Evolutionary conservation across 2,888 invertebrate species (phyloP).

Genomic region (Tricholauxania praeusta): DNA sequence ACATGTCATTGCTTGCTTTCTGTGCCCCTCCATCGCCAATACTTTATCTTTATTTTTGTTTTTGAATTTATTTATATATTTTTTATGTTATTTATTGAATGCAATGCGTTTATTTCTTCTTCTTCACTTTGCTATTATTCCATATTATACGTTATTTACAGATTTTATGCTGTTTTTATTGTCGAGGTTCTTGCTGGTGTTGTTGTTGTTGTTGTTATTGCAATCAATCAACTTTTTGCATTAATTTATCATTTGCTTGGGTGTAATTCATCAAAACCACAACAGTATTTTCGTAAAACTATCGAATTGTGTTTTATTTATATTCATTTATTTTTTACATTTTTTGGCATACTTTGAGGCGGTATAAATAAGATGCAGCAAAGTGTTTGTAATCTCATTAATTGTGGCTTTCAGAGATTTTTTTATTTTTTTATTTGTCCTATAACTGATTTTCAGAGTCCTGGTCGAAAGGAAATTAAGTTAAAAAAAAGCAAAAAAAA

Average conservation of each 20-base stretch:
- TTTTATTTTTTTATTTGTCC: no score
- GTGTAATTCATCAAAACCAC: constrained; percentile 36
- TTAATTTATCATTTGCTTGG: constrained; percentile 55
- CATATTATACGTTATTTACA: not conserved
- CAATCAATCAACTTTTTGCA: constrained; percentile 59
- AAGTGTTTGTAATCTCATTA: not conserved
- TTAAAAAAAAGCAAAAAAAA: no score
- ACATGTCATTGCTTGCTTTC: no score
- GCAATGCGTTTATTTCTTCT: not conserved
- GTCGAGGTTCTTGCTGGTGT: not conserved
- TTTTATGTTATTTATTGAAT: not conserved
- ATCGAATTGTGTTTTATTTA: not conserved
- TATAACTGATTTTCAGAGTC: no score
- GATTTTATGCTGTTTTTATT: not conserved
- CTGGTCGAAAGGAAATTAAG: no score
- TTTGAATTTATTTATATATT: no score
- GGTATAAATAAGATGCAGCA: not conserved
- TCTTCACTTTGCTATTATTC: not conserved
- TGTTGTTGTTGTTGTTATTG: constrained; percentile 6
- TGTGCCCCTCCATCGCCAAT: no score
- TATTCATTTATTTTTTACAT: no score
- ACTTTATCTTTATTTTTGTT: no score
- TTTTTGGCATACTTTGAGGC: not conserved
- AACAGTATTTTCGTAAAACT: not conserved
- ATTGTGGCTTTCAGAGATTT: not conserved